Evolutionary conservation across 2,797 vertebrate genomes (phyloP).

Genomic region (Epinephelus malabaricus): DNA sequence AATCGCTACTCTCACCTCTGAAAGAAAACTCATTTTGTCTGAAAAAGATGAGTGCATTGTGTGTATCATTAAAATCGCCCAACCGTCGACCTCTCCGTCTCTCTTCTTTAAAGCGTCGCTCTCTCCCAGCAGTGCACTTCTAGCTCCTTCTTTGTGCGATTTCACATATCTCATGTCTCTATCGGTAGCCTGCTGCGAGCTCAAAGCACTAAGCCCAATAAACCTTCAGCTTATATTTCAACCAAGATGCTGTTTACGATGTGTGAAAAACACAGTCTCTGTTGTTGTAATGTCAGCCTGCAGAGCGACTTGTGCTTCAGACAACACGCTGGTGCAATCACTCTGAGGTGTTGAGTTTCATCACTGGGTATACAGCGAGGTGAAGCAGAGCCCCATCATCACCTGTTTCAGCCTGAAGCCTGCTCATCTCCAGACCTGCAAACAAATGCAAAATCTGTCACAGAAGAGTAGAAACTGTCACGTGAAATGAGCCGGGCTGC

Average conservation of each 20-base stretch:
- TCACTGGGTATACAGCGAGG: neutral
- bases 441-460: conserved; percentile 27
- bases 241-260: conserved; percentile 14
- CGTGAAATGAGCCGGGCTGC: conserved; percentile 3
- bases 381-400: neutral
- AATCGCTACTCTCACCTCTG: neutral
- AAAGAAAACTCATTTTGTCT: conserved; percentile 41
- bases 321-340: conserved; percentile 7
- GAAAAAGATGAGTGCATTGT: conserved; percentile 23
- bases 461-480: neutral
- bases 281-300: conserved; percentile 6
- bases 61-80: conserved; percentile 23
- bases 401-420: conserved; percentile 14
- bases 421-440: conserved; percentile 10
- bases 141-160: conserved; percentile 6
- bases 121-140: conserved; percentile 21
- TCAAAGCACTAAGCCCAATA: conserved; percentile 23
- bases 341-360: conserved; percentile 20
- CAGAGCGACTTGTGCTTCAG: neutral
- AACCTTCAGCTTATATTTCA: conserved; percentile 20
- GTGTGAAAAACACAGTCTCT: neutral
- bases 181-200: conserved; percentile 26
- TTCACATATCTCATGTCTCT: conserved; percentile 46
- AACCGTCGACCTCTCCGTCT: neutral
- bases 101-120: conserved; percentile 18